Conservation (phyloP, 2,797 vertebrate genomes). For the Rhodeus uyekii region DNA sequence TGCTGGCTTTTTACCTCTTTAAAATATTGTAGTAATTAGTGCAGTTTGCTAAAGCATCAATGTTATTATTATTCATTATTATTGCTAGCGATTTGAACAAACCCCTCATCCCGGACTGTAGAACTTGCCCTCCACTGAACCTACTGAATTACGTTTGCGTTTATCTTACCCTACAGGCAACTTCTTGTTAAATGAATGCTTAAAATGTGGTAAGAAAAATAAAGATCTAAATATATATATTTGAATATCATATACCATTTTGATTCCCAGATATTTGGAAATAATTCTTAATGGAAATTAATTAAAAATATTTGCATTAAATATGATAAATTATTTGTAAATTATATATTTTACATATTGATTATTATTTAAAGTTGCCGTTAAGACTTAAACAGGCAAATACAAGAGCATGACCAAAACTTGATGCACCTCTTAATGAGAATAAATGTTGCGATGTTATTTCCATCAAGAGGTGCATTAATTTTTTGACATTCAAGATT, state of each 20-base stretch:
- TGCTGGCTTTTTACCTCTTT: constrained; percentile 8
- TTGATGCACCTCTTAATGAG: too few species aligned
- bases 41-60: not conserved
- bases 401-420: too few species aligned
- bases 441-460: too few species aligned
- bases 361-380: too few species aligned
- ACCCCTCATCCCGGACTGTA: not conserved
- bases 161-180: not conserved
- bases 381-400: too few species aligned
- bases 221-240: not conserved
- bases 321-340: not conserved
- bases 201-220: not conserved
- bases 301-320: not conserved
- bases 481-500: too few species aligned
- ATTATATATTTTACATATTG: not conserved
- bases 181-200: not conserved
- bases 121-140: not conserved
- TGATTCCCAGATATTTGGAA: not conserved
- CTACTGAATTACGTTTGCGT: not conserved
- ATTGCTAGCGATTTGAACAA: not conserved
- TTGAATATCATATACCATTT: not conserved
- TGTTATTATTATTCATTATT: constrained; percentile 9
- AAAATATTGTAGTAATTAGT: not conserved
- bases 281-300: too few species aligned
- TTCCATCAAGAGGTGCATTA: too few species aligned